These are phyloP conservation scores for Lamellibrachia columna DNA, from an alignment of 2,888 invertebrate genomes.

Conservation along the genomic window DNA sequence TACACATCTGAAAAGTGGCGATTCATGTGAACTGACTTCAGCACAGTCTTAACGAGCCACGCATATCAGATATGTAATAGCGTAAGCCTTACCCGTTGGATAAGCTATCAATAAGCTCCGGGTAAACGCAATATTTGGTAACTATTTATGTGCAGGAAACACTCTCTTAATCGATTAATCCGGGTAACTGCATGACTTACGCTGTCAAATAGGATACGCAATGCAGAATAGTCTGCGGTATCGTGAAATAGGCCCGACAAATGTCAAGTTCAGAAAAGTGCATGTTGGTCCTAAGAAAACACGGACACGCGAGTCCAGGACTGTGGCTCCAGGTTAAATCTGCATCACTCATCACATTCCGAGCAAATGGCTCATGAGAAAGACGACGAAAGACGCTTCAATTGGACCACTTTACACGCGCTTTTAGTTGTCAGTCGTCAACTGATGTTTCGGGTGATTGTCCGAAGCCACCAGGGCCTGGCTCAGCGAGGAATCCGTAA, in stretches of 20 bases:
- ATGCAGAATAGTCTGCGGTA: not conserved
- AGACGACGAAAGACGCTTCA: conserved; percentile 1
- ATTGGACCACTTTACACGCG: not conserved
- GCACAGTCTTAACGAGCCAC: too few relatives aligned
- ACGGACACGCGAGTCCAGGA: not conserved
- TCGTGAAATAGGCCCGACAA: not conserved
- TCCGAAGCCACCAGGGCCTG: not conserved
- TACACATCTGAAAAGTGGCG: too few relatives aligned
- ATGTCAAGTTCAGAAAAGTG: not conserved
- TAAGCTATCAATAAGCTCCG: not conserved
- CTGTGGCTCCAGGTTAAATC: not conserved
- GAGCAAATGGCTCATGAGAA: conserved; percentile 16
- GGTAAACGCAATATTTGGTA: not conserved
- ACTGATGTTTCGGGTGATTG: not conserved
- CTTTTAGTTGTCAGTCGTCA: not conserved
- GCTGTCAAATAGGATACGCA: not conserved
- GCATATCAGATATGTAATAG: not conserved
- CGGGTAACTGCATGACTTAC: not conserved
- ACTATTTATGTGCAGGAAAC: not conserved
- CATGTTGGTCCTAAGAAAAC: not conserved
- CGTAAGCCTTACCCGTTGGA: not conserved
- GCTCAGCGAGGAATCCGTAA: not conserved
- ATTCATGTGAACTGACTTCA: too few relatives aligned
- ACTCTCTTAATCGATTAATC: not conserved
- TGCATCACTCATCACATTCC: conserved; percentile 10